A percentile compares a stretch with the other conserved stretches of the same genome.
These are phyloP conservation scores for Phyllotreta striolata DNA, from an alignment of 2,888 invertebrate genomes.

Conservation along the genomic window DNA sequence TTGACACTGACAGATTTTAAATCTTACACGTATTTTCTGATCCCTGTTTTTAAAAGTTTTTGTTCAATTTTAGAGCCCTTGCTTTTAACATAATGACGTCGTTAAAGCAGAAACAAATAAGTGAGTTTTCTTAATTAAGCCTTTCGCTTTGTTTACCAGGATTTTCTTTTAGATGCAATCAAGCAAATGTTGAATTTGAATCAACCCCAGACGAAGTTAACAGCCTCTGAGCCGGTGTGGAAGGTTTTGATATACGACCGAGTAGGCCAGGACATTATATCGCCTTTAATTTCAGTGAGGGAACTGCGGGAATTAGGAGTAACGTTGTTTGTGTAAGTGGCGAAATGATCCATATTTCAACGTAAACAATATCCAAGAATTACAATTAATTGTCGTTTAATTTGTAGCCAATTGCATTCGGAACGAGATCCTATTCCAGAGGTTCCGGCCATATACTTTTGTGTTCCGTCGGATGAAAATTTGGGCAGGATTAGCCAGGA, in stretches of 20 bases:
- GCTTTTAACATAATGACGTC: constrained; percentile 65
- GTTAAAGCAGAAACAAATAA: constrained; percentile 76
- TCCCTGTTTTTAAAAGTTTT: constrained; percentile 1
- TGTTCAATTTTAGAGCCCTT: constrained; percentile 1
- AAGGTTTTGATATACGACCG: constrained; percentile 96
- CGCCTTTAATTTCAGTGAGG: constrained; percentile 94
- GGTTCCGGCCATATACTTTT: constrained; percentile 98
- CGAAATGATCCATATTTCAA: constrained; percentile 11
- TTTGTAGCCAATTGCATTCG: constrained; percentile 81
- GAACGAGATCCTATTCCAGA: constrained; percentile 95
- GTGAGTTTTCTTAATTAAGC: constrained; percentile 60
- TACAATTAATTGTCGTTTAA: constrained; percentile 15
- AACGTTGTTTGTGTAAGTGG: constrained; percentile 92
- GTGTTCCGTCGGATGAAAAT: constrained; percentile 95
- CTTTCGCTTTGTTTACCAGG: neutral
- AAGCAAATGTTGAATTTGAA: constrained; percentile 97
- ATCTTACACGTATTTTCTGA: constrained; percentile 29
- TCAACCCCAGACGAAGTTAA: constrained; percentile 76
- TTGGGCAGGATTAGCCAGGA: constrained; percentile 92
- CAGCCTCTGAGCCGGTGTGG: constrained; percentile 90
- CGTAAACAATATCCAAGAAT: neutral
- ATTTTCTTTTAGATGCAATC: constrained; percentile 73
- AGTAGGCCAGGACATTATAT: constrained; percentile 97
- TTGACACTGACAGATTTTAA: constrained; percentile 12
- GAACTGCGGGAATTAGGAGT: constrained; percentile 96